Conservation (phyloP, 2,888 invertebrate species). For the Drosophila peninsularis region DNA sequence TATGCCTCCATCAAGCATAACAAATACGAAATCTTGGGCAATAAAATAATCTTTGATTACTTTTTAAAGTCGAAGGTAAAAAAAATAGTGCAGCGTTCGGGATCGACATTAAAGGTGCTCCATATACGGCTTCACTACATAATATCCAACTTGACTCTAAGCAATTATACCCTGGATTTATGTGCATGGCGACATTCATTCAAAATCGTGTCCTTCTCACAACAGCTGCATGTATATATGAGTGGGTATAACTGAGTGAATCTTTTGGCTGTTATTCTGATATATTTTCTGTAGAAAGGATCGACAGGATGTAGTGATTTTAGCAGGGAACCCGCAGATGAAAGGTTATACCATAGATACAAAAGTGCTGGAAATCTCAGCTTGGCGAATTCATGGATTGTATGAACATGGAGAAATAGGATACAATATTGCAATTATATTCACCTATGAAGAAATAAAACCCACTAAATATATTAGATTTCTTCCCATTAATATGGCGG, state of each 20-base stretch:
- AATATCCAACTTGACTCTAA: fast-evolving
- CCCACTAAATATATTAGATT: neutral
- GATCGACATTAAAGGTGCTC: neutral
- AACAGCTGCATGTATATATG: neutral
- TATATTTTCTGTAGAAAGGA: neutral
- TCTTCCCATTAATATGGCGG: fast-evolving
- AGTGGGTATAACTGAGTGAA: neutral
- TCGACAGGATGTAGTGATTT: neutral
- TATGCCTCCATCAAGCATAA: no score
- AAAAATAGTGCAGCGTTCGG: no score
- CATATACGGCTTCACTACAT: neutral
- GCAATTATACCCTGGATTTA: neutral
- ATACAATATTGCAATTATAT: neutral
- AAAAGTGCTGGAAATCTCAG: neutral
- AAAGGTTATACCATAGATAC: neutral
- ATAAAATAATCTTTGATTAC: no score
- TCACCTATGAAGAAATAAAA: neutral
- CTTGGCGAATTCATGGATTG: neutral
- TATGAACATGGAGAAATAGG: neutral
- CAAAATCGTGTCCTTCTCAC: neutral
- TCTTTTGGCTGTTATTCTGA: neutral
- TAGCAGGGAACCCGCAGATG: neutral
- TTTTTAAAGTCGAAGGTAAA: neutral
- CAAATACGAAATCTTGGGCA: no score
- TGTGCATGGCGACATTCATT: neutral